Percentiles rank a stretch among this genome's conserved stretches.
Evolutionary conservation across 2,888 invertebrate species (phyloP).

Genomic region (Halictus ligatus): DNA sequence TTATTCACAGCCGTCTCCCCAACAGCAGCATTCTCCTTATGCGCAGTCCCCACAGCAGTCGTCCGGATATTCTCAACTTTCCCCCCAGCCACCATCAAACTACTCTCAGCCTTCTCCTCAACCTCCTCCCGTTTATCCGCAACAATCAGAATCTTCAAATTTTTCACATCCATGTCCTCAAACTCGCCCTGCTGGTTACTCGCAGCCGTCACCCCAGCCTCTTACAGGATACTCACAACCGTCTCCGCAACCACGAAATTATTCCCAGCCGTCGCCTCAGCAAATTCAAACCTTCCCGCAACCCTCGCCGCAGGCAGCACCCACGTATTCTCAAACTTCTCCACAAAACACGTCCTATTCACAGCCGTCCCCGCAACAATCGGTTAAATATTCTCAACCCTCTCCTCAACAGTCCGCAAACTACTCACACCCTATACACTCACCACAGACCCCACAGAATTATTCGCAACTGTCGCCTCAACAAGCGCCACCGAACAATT

Average conservation of each 20-base stretch:
- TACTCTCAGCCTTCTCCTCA: constrained; percentile 66
- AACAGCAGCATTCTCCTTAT: constrained; percentile 72
- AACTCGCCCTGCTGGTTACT: constrained; percentile 75
- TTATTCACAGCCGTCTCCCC: constrained; percentile 82
- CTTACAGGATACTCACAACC: constrained; percentile 71
- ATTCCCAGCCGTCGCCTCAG: constrained; percentile 77
- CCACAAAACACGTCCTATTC: constrained; percentile 74
- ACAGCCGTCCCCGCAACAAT: constrained; percentile 74
- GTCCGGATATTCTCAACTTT: constrained; percentile 75
- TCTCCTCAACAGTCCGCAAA: constrained; percentile 80
- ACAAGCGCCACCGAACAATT: constrained; percentile 81
- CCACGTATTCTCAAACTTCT: constrained; percentile 83
- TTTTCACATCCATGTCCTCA: constrained; percentile 80
- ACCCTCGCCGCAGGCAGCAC: constrained; percentile 80
- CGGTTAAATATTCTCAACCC: constrained; percentile 83
- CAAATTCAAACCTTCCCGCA: constrained; percentile 74
- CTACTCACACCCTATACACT: constrained; percentile 79
- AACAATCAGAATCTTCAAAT: constrained; percentile 81
- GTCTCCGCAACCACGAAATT: constrained; percentile 78
- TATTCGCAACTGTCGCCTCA: constrained; percentile 82
- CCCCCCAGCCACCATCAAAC: constrained; percentile 74
- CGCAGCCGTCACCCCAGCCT: constrained; percentile 80
- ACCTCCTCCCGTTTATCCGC: constrained; percentile 70
- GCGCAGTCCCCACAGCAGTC: constrained; percentile 82
- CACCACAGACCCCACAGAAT: constrained; percentile 84